Evolutionary conservation across 2,888 invertebrate genomes (phyloP).

Genomic region (Cyrtodaria siliqua): DNA sequence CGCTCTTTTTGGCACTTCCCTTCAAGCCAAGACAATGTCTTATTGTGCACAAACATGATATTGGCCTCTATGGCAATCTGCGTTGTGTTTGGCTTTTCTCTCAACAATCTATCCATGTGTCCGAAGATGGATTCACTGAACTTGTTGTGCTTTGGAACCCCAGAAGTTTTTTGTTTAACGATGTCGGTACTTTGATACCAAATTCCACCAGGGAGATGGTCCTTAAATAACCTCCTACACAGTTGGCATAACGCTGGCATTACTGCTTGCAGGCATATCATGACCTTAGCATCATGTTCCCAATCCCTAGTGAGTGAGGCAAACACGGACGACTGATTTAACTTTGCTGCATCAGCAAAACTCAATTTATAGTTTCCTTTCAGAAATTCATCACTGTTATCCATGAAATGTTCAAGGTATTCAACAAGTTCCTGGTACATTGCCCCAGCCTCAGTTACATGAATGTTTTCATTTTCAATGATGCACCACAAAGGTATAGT

Average conservation of each 20-base stretch:
- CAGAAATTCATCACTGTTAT: constrained; percentile 1
- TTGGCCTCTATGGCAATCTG: constrained; percentile 25
- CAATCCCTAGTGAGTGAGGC: neutral
- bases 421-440: constrained; percentile 23
- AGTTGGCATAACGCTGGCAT: constrained; percentile 22
- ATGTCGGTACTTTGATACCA: constrained; percentile 2
- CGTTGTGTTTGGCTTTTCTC: constrained; percentile 40
- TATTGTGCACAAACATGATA: constrained; percentile 38
- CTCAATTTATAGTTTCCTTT: constrained; percentile 5
- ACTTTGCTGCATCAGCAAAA: neutral
- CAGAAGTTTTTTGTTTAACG: constrained; percentile 9
- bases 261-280: neutral
- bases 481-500: constrained; percentile 47
- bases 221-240: constrained; percentile 22
- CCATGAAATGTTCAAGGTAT: constrained; percentile 13
- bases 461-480: constrained; percentile 14
- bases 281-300: constrained; percentile 1
- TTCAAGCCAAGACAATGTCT: constrained; percentile 33
- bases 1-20: constrained; percentile 4
- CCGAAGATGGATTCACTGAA: constrained; percentile 44
- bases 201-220: constrained; percentile 15
- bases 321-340: neutral
- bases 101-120: constrained; percentile 24
- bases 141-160: constrained; percentile 27
- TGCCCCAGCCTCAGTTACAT: constrained; percentile 22